These are phyloP conservation scores for Drosophila melanica DNA, from an alignment of 1,140 invertebrate genomes.

Conservation along the genomic window DNA sequence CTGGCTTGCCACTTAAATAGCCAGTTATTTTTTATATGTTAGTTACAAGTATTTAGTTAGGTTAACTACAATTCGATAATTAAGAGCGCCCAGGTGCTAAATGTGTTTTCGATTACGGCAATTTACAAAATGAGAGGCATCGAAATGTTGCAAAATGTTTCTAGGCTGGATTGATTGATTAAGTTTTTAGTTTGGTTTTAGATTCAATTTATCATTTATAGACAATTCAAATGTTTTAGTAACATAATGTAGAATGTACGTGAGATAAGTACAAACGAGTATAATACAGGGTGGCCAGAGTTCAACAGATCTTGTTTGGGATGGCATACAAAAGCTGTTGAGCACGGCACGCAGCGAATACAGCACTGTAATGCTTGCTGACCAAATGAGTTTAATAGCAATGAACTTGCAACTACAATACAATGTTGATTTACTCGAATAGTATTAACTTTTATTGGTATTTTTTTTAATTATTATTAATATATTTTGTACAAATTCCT, in stretches of 20 bases:
- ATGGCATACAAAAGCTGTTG: conserved; percentile 41
- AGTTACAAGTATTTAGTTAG: conserved; percentile 32
- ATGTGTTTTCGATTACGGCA: conserved; percentile 35
- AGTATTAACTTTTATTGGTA: not conserved
- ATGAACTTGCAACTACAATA: conserved; percentile 47
- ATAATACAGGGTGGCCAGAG: conserved; percentile 25
- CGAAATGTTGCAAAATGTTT: conserved; percentile 22
- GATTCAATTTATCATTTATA: not conserved
- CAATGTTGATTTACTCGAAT: conserved; percentile 26
- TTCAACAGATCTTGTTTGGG: conserved; percentile 35
- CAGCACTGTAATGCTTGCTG: not conserved
- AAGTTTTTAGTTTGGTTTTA: not conserved
- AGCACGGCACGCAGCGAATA: conserved; percentile 2
- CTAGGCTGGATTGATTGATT: conserved; percentile 1
- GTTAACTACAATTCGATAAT: conserved; percentile 35
- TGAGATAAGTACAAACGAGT: conserved; percentile 37
- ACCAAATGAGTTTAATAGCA: conserved; percentile 35
- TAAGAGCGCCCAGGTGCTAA: conserved; percentile 41
- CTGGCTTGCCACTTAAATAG: conserved; percentile 22
- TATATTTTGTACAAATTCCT: conserved; percentile 35
- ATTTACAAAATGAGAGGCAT: conserved; percentile 49
- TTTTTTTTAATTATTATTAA: conserved; percentile 4
- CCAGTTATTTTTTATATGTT: conserved; percentile 22
- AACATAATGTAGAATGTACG: conserved; percentile 24
- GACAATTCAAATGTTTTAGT: conserved; percentile 2